A percentile compares a stretch with the other conserved stretches of the same genome.
These are phyloP conservation scores for Lacerta viridis DNA, from an alignment of 2,797 vertebrate species.

Conservation along the genomic window DNA sequence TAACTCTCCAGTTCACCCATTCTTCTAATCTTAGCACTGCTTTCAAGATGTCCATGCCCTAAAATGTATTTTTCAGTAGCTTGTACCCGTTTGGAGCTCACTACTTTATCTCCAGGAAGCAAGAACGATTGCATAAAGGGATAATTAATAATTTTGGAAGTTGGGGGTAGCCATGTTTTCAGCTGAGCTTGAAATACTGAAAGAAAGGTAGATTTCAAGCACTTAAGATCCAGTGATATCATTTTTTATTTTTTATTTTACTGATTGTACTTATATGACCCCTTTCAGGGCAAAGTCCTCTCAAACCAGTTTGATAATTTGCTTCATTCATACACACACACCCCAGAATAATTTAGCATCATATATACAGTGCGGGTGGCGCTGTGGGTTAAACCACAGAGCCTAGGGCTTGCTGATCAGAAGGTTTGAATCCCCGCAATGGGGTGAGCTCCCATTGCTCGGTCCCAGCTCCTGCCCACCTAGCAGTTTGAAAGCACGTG, in stretches of 20 bases:
- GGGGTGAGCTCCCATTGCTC: no score
- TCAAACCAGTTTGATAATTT: not conserved
- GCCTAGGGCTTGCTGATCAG: no score
- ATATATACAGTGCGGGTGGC: not conserved
- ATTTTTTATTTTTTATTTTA: not conserved
- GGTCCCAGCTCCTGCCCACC: no score
- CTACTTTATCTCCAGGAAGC: not conserved
- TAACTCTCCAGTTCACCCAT: not conserved
- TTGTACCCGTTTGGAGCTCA: not conserved
- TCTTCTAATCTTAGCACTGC: no score
- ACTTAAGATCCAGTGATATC: not conserved
- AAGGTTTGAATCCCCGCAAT: no score
- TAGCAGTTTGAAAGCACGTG: no score
- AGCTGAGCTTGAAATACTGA: not conserved
- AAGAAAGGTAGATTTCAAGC: not conserved
- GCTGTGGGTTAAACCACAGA: no score
- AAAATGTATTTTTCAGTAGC: not conserved
- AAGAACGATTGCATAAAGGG: not conserved
- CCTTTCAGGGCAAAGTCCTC: not conserved
- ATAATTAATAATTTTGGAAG: not conserved
- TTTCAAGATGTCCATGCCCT: no score
- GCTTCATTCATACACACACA: not conserved
- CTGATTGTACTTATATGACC: not conserved
- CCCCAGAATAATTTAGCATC: not conserved
- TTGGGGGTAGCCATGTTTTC: not conserved